Evolutionary conservation across 1,140 invertebrate species (phyloP).

Genomic region (Drosophila tristis): DNA sequence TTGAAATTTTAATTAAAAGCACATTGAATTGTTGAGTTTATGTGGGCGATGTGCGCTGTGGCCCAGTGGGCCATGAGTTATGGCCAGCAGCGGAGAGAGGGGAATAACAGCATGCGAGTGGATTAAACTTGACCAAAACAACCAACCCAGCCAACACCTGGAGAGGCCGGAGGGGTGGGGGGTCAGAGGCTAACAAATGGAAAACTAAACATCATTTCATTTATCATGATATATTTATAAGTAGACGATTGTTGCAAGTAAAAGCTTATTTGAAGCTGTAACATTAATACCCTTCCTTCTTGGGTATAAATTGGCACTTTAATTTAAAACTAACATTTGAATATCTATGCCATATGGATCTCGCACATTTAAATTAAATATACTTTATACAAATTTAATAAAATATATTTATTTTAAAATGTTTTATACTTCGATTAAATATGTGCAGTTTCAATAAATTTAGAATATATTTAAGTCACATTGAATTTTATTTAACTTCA

Average conservation of each 20-base stretch:
- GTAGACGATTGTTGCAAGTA: conserved; percentile 23
- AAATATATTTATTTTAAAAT: no score
- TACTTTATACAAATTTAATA: no score
- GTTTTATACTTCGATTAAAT: no score
- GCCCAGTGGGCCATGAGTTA: conserved; percentile 71
- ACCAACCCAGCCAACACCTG: conserved; percentile 25
- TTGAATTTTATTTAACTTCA: no score
- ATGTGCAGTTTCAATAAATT: no score
- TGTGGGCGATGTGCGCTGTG: conserved; percentile 45
- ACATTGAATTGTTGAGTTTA: conserved; percentile 77
- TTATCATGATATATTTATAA: conserved; percentile 44
- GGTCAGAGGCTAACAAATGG: conserved; percentile 45
- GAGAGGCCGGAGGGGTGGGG: conserved; percentile 6
- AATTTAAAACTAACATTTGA: no score
- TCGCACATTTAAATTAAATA: no score
- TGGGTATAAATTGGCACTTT: no score
- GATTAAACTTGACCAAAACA: conserved; percentile 66
- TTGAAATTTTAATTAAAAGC: conserved; percentile 77
- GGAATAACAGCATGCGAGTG: conserved; percentile 46
- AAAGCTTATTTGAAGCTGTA: conserved; percentile 14
- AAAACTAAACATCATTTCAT: conserved; percentile 62
- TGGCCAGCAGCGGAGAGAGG: conserved; percentile 32
- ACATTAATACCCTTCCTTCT: conserved; percentile 3
- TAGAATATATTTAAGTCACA: no score
- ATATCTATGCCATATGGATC: no score